These are phyloP conservation scores for Margarornis squamiger DNA, from an alignment of 2,797 vertebrate species.

Conservation along the genomic window DNA sequence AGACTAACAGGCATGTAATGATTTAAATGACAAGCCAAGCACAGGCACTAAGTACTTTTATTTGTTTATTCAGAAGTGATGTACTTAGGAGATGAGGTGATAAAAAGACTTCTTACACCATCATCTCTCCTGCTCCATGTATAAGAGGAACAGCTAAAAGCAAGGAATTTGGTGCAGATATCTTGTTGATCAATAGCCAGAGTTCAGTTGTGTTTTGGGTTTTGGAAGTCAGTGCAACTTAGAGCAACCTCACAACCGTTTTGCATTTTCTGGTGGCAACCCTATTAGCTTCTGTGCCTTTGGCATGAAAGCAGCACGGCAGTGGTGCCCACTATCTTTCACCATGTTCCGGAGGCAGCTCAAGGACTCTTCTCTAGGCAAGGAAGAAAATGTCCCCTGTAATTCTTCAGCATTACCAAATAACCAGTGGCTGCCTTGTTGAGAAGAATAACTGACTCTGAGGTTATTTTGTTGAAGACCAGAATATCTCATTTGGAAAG, in stretches of 20 bases:
- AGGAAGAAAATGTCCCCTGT: background rate
- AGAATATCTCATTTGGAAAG: background rate
- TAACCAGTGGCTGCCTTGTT: background rate
- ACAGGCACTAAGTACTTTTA: background rate
- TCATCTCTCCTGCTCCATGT: background rate
- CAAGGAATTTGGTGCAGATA: background rate
- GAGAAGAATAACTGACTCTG: background rate
- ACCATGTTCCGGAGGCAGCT: background rate
- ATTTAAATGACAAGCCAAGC: background rate
- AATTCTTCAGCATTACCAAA: background rate
- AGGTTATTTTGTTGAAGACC: background rate
- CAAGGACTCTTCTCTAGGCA: background rate
- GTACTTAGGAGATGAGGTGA: background rate
- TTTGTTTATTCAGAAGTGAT: background rate
- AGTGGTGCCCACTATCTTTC: rapidly evolving
- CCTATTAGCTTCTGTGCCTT: background rate
- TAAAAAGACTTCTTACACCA: background rate
- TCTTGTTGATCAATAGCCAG: background rate
- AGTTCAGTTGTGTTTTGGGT: background rate
- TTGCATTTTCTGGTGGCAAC: background rate
- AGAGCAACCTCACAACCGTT: background rate
- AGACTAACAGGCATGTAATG: background rate
- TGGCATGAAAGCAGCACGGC: background rate
- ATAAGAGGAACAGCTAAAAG: background rate
- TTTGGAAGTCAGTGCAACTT: background rate